phyloP scores from a whole-genome alignment of 2,888 invertebrate genomes.

The Orthosia gothica region DNA sequence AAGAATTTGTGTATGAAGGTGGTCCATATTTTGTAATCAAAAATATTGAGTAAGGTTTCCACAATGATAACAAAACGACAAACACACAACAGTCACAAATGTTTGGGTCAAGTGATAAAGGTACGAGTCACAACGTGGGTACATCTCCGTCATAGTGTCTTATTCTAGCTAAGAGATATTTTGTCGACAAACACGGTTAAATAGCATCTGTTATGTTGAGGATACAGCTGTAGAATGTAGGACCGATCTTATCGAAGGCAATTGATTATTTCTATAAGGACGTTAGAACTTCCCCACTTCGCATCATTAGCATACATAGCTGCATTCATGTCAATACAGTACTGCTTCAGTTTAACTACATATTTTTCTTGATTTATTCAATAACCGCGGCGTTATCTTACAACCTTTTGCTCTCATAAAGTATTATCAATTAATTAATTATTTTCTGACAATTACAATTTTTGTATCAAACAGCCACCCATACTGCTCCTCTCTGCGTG shows the following conservation, averaged over 20 bases:
- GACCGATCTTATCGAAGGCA: conserved; percentile 64
- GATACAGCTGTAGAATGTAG: conserved; percentile 63
- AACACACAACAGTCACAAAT: conserved; percentile 46
- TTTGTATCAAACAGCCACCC: conserved; percentile 65
- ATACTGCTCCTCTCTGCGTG: conserved; percentile 56
- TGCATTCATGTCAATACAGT: conserved; percentile 50
- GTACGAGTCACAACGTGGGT: conserved; percentile 30
- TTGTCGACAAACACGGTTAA: conserved; percentile 63
- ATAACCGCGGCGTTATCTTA: conserved; percentile 66
- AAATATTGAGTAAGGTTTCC: conserved; percentile 45
- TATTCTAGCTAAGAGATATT: conserved; percentile 35
- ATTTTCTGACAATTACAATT: conserved; percentile 68
- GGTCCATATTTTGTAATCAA: conserved; percentile 9
- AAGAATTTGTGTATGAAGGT: background rate
- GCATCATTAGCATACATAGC: conserved; percentile 49
- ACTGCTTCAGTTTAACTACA: conserved; percentile 48
- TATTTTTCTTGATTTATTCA: conserved; percentile 68
- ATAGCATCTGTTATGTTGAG: conserved; percentile 56
- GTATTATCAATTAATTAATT: conserved; percentile 78
- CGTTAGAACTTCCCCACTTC: conserved; percentile 36
- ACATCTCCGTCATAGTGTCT: conserved; percentile 29
- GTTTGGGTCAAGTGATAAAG: conserved; percentile 64
- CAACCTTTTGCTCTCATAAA: conserved; percentile 74
- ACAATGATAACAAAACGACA: conserved; percentile 49
- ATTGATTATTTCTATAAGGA: conserved; percentile 60